These are phyloP conservation scores for Sisyra nigra DNA, from an alignment of 2,888 invertebrate species.

Conservation along the genomic window DNA sequence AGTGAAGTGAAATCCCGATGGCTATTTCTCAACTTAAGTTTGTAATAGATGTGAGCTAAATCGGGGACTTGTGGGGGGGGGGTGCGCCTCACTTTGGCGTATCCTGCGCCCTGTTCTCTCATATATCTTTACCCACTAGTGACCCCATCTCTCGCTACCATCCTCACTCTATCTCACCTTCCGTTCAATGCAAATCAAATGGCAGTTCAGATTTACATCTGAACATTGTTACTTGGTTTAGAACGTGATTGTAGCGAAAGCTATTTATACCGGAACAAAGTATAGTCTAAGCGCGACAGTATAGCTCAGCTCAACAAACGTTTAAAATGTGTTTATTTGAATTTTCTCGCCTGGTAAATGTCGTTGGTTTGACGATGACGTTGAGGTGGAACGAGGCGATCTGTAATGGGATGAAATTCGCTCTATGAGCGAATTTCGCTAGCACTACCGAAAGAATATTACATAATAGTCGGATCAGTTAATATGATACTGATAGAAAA, in stretches of 20 bases:
- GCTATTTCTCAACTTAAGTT: conserved; percentile 5
- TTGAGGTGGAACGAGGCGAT: conserved; percentile 10
- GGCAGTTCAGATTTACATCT: conserved; percentile 21
- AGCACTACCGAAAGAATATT: no score
- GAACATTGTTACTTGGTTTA: conserved; percentile 18
- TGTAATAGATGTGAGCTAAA: no score
- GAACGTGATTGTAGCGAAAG: conserved; percentile 13
- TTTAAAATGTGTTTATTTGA: conserved; percentile 27
- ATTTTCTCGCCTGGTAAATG: conserved; percentile 19
- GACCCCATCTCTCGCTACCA: neutral
- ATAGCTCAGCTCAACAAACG: conserved; percentile 20
- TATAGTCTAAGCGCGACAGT: conserved; percentile 13
- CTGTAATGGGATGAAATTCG: conserved; percentile 6
- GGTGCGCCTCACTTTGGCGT: neutral
- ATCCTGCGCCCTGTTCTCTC: neutral
- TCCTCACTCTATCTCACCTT: conserved; percentile 14
- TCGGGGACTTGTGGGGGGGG: no score
- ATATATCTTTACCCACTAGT: neutral
- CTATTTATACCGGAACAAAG: neutral
- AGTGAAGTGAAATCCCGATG: conserved; percentile 6
- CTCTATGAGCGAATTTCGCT: conserved; percentile 3
- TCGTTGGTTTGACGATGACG: neutral
- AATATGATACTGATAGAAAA: no score
- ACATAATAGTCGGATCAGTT: no score
- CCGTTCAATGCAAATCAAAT: conserved; percentile 29